Conservation (phyloP, 2,888 invertebrate genomes). For the Microplitis deprimator region DNA sequence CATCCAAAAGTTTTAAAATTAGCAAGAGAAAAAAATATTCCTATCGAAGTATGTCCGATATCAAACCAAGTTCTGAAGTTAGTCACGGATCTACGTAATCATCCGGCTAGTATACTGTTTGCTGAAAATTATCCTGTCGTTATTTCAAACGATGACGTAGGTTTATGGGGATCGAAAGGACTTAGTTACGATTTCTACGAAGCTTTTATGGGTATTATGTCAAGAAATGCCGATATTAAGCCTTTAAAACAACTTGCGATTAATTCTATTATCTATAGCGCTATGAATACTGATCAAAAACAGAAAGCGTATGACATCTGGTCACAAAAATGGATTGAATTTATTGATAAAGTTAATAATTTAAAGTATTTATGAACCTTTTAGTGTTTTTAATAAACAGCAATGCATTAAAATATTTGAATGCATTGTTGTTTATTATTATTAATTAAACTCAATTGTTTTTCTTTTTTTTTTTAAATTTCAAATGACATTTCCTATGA, state of each 20-base stretch:
- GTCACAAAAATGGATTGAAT: constrained; percentile 73
- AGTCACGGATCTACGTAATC: constrained; percentile 82
- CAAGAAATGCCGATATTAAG: constrained; percentile 78
- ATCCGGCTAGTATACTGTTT: constrained; percentile 79
- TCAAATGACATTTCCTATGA: no score
- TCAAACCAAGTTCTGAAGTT: constrained; percentile 83
- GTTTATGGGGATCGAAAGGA: constrained; percentile 82
- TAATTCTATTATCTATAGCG: constrained; percentile 82
- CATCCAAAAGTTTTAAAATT: constrained; percentile 79
- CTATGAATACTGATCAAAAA: constrained; percentile 73
- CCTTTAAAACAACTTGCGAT: constrained; percentile 82
- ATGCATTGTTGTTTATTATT: not conserved
- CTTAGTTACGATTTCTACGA: constrained; percentile 86
- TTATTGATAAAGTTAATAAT: constrained; percentile 10
- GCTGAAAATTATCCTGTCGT: constrained; percentile 81
- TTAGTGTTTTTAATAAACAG: not conserved
- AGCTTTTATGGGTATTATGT: constrained; percentile 83
- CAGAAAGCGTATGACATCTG: constrained; percentile 73
- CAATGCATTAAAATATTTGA: not conserved
- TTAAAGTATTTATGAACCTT: not conserved
- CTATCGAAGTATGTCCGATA: constrained; percentile 84
- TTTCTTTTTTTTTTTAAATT: no score
- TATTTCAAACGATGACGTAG: constrained; percentile 85
- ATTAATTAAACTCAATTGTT: no score
- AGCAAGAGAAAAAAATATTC: constrained; percentile 76